These are phyloP conservation scores for Crotalus tigris DNA, from an alignment of 2,113 vertebrate genomes.

Conservation along the genomic window DNA sequence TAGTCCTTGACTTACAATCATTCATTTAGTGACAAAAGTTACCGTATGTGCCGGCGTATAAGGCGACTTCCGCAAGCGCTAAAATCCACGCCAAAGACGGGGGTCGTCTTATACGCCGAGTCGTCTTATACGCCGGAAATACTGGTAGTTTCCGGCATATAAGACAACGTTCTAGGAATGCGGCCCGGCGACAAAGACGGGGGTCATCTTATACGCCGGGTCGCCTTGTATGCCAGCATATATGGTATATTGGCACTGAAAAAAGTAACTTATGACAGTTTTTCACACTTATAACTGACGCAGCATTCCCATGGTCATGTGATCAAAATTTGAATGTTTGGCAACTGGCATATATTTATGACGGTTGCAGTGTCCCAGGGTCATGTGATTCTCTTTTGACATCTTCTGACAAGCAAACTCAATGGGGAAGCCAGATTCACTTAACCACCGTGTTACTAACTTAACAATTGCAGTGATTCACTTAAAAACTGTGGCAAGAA, in stretches of 20 bases:
- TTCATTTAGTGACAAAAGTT: neutral
- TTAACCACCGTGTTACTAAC: neutral
- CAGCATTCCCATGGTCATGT: neutral
- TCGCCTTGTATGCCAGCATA: too few species aligned
- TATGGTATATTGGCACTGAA: neutral
- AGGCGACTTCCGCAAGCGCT: too few species aligned
- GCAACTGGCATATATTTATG: neutral
- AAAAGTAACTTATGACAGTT: neutral
- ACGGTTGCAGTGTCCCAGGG: neutral
- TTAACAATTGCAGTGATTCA: neutral
- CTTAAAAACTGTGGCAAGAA: neutral
- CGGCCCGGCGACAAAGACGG: too few species aligned
- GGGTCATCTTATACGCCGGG: too few species aligned
- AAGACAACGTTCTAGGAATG: too few species aligned
- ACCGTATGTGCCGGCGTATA: too few species aligned
- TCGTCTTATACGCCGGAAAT: too few species aligned
- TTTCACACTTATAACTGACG: neutral
- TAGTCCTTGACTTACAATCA: neutral
- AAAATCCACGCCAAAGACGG: too few species aligned
- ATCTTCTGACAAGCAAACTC: neutral
- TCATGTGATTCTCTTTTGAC: neutral
- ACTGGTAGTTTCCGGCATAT: too few species aligned
- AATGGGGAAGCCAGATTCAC: neutral
- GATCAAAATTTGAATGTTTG: neutral
- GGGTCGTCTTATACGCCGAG: too few species aligned